These are phyloP conservation scores for Myotis brandtii DNA, from an alignment of 2,113 vertebrate genomes.

Conservation along the genomic window DNA sequence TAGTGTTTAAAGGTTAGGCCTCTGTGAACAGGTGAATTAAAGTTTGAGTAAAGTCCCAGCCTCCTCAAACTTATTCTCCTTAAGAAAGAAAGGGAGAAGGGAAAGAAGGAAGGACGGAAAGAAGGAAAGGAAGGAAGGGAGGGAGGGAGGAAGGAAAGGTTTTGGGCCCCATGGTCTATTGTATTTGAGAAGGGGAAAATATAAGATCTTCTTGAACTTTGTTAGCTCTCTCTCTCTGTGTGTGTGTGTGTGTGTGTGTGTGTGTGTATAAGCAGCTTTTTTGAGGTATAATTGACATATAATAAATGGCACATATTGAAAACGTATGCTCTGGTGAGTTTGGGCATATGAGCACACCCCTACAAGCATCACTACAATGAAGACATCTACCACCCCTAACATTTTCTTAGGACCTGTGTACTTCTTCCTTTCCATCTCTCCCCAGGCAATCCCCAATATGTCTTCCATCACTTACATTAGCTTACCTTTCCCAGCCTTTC, in stretches of 20 bases:
- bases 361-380: background rate
- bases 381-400: background rate
- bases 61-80: background rate
- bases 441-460: background rate
- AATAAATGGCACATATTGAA: background rate
- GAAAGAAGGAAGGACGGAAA: background rate
- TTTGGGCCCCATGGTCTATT: background rate
- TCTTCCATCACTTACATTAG: background rate
- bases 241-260: background rate
- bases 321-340: background rate
- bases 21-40: background rate
- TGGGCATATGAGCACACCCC: background rate
- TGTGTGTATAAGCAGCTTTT: background rate
- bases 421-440: background rate
- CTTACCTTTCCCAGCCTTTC: background rate
- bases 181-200: background rate
- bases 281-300: background rate
- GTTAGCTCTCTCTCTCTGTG: background rate
- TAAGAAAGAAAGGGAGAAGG: rapidly evolving
- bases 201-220: background rate
- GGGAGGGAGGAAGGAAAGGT: background rate
- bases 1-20: background rate
- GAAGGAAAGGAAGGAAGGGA: too few relatives aligned
- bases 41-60: background rate
- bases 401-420: background rate